A percentile compares a stretch with the other conserved stretches of the same genome.
Evolutionary conservation across 1,140 invertebrate species (phyloP).

Genomic region (Mercenaria mercenaria): DNA sequence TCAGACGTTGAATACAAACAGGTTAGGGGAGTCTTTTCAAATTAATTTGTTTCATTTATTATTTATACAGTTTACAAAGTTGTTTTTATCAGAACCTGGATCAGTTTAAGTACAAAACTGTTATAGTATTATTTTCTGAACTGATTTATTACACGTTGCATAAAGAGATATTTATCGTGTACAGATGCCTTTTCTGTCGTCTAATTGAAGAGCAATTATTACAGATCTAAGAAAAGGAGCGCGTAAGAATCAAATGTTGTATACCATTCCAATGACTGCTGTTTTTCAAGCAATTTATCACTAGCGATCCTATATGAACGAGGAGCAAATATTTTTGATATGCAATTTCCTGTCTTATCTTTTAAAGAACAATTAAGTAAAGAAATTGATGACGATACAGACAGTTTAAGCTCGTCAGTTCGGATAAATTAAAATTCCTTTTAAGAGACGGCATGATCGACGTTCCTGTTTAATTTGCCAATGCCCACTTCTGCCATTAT

Average conservation of each 20-base stretch:
- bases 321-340: too few species aligned
- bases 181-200: slow-evolving; percentile 14
- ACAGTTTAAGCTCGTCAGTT: too few species aligned
- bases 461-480: too few species aligned
- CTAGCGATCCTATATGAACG: too few species aligned
- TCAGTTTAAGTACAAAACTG: slow-evolving; percentile 42
- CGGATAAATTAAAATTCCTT: too few species aligned
- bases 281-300: background rate
- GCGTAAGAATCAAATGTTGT: background rate
- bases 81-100: slow-evolving; percentile 14
- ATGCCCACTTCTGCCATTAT: too few species aligned
- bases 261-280: background rate
- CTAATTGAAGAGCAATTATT: slow-evolving; percentile 19
- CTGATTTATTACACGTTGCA: slow-evolving; percentile 43
- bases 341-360: too few species aligned
- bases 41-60: slow-evolving; percentile 56
- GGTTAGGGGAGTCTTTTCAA: background rate
- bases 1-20: background rate
- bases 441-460: too few species aligned
- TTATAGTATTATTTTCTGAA: slow-evolving; percentile 28
- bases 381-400: too few species aligned
- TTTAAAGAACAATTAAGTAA: too few species aligned
- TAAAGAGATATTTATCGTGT: slow-evolving; percentile 7
- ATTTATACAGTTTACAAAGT: background rate
- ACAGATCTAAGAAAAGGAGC: background rate